Evolutionary conservation across 2,797 vertebrate genomes (phyloP).

Genomic region (Macroramphosus scolopax): DNA sequence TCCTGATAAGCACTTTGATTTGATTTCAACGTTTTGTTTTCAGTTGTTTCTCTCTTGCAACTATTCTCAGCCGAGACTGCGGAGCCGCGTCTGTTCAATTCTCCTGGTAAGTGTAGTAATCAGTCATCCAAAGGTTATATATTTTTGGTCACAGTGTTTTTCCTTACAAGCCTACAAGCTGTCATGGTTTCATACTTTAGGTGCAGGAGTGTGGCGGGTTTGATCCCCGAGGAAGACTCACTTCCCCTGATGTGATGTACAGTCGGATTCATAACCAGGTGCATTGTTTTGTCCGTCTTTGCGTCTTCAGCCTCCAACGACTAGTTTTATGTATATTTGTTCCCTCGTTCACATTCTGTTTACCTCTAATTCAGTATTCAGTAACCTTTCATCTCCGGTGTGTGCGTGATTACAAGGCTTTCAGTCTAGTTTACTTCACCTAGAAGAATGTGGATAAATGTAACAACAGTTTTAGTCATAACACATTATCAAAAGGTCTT

Average conservation of each 20-base stretch:
- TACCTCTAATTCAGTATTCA: conserved; percentile 2
- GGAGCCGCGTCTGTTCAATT: conserved; percentile 9
- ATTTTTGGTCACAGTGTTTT: too few relatives aligned
- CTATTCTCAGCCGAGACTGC: conserved; percentile 8
- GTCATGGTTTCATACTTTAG: too few relatives aligned
- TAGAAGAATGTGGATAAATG: neutral
- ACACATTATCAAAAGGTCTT: conserved; percentile 5
- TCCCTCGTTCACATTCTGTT: conserved; percentile 9
- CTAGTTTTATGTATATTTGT: conserved; percentile 5
- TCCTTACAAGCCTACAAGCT: too few relatives aligned
- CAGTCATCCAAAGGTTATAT: too few relatives aligned
- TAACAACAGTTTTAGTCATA: neutral
- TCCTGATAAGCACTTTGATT: conserved; percentile 21
- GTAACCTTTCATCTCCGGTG: conserved; percentile 16
- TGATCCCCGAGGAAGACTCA: too few relatives aligned
- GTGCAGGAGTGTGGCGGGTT: too few relatives aligned
- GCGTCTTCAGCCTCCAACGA: neutral
- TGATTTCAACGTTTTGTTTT: too few relatives aligned
- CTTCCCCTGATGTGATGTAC: too few relatives aligned
- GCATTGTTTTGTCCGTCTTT: too few relatives aligned
- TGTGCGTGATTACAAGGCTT: conserved; percentile 5
- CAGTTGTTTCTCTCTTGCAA: conserved; percentile 10
- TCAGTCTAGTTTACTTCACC: conserved; percentile 4
- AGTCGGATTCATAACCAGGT: too few relatives aligned
- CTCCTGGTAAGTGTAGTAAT: neutral